Base-by-base conservation (phyloP, 2,113 vertebrate genomes). In the Silurus glanis region DNA sequence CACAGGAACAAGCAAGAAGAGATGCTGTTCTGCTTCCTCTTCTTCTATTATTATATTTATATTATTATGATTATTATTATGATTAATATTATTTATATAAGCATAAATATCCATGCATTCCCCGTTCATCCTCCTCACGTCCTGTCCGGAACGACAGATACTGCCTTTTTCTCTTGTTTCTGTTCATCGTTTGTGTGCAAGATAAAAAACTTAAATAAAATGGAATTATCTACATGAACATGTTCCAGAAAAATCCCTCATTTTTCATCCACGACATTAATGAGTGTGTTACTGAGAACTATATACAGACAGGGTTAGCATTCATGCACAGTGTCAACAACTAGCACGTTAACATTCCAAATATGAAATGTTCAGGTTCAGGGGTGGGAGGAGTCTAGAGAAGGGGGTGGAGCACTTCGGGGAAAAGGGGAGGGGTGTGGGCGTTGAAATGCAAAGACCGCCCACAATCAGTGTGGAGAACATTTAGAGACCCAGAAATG, bases 261-360 rank as follows among this genome's bases (percentile, higher is more conserved):
- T 91, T 91, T 85, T 87, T 83, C 86, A 87, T 92, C 87, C 88
- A 83, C 76, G 75, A 93, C 93, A 90, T 90, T 88, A 86, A 91
- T 90, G 90, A 90, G 93, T 92, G 94, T 91, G 92, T 94, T 94
- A 94, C 93, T 84, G 91, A 91, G 91, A 92, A 93, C 90, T 95
- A 96, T 95, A 92, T 96, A 96, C 94, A 96, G 89, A 95, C 94
- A 93, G 92, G 37, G 92, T 94, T 94, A 94, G 92, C 94, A 95
- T 95, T 93, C 95, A 96, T 95, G 95, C 95, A 95, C 94, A 94
- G 92, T 92, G 94, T 94, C 94, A 92, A 95, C 95, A 95, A 94
- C 93, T 92, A 95, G 92, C 94, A 96, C 94, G 93, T 93, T 87
- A 94, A 96, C 95, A 95, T 95, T 95, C 95, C 94, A 92, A 75